phyloP scores from a whole-genome alignment of 2,888 invertebrate species.

The Melikaiella ostensackeni region DNA sequence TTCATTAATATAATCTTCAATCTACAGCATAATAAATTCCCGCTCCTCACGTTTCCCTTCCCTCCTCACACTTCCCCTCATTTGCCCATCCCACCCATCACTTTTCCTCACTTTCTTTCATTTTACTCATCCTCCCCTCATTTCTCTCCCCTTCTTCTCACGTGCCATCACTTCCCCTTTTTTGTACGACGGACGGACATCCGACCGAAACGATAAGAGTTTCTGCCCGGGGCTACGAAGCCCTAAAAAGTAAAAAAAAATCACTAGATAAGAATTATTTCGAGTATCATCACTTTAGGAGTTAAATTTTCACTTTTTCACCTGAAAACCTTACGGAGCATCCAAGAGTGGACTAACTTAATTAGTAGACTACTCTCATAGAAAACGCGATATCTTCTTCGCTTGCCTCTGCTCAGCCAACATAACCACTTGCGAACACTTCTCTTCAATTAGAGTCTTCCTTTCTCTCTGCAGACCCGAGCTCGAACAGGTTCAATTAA shows the following conservation, averaged over 20 bases:
- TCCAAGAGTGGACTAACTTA: conserved; percentile 53
- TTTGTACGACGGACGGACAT: too few relatives aligned
- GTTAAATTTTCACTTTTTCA: neutral
- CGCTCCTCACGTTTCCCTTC: too few relatives aligned
- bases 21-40: neutral
- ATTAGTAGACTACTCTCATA: conserved; percentile 61
- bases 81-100: too few relatives aligned
- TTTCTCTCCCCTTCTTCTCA: too few relatives aligned
- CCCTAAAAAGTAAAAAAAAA: too few relatives aligned
- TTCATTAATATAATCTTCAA: too few relatives aligned
- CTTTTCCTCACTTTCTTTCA: too few relatives aligned
- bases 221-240: too few relatives aligned
- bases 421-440: conserved; percentile 49
- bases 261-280: neutral
- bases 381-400: conserved; percentile 48
- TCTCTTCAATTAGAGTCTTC: conserved; percentile 52
- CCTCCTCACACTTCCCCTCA: too few relatives aligned
- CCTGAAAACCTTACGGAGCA: conserved; percentile 12
- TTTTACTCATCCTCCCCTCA: too few relatives aligned
- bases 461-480: conserved; percentile 40
- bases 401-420: conserved; percentile 34
- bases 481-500: conserved; percentile 24
- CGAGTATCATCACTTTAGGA: neutral
- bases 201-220: too few relatives aligned
- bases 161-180: too few relatives aligned